phyloP scores from a whole-genome alignment of 2,113 vertebrate genomes.

The Holacanthus passer region DNA sequence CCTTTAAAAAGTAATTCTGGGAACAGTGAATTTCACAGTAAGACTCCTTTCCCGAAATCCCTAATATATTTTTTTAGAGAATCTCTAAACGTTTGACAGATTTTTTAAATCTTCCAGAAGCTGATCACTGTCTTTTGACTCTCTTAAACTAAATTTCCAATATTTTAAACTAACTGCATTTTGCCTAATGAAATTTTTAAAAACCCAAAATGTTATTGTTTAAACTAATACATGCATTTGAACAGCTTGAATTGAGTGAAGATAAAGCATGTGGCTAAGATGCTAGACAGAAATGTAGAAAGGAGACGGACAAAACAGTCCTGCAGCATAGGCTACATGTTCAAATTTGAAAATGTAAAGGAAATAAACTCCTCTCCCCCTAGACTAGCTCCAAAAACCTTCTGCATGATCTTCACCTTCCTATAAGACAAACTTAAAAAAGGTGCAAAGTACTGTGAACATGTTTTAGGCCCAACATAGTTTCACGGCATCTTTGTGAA shows the following conservation, averaged over 20 bases:
- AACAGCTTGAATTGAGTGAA: neutral
- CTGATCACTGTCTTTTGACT: neutral
- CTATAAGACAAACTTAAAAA: conserved; percentile 1
- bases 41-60: neutral
- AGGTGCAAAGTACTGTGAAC: neutral
- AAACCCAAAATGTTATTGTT: no score
- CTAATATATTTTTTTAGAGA: conserved; percentile 1
- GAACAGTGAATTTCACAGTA: neutral
- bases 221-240: neutral
- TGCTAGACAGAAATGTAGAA: neutral
- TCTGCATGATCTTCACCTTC: neutral
- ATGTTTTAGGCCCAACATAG: neutral
- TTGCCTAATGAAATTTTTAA: neutral
- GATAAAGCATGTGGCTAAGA: neutral
- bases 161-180: neutral
- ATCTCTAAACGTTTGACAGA: neutral
- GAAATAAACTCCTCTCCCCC: neutral
- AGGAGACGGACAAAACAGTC: neutral
- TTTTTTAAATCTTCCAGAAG: neutral
- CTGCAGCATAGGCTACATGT: neutral
- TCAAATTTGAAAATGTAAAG: neutral
- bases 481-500: no score
- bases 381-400: neutral
- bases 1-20: conserved; percentile 23
- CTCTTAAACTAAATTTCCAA: neutral